Base-by-base conservation (phyloP, 2,888 invertebrate species). In the Epirrhoe tristata region DNA sequence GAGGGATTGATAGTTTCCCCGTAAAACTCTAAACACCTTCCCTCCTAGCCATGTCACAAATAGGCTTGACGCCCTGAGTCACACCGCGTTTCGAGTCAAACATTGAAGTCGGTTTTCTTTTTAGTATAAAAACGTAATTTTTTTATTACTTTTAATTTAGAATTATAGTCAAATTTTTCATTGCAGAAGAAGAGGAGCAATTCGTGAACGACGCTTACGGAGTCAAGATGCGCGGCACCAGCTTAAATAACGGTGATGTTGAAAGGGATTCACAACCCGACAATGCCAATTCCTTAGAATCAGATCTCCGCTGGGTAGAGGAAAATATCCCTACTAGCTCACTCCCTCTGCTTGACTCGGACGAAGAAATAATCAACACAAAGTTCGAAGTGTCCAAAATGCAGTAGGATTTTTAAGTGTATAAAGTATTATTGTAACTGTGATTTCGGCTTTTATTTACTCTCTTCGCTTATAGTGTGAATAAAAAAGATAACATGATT, bases 321-420 rank as follows among this genome's bases (percentile, higher is more conserved):
- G 98, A 98, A 77, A 97, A 99, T 87, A 98, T 99, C 75, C 98
- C 98, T 0, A 95, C 96, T 59, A 95, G 96, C 69, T 95, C 97
- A 84, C 95, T 78, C 87, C 97, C 80, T 76, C 96, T 86, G 91
- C 95, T 77, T 87, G 97, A 82, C 87, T 97, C 83, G 93, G 97
- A 94, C 81, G 97, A 97, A 90, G 97, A 97, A 90, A 95, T 97
- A 60, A 96, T 97, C 78, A 97, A 96, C 78, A 97, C 97, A 1
- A 96, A 96, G 88, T 97, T 97, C 86, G 97, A 97, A 93, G 96
- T 97, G 73, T 97, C 97, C 59, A 97, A 97, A 92, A 97, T 97
- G 97, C 97, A 97, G 93, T 97, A 88, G 83, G 77, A 80, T 80
- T 82, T 85, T 46, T 66, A 67, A 51, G 59, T 67, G 63, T 64